Conservation (phyloP, 2,113 vertebrate genomes). For the Anolis carolinensis region DNA sequence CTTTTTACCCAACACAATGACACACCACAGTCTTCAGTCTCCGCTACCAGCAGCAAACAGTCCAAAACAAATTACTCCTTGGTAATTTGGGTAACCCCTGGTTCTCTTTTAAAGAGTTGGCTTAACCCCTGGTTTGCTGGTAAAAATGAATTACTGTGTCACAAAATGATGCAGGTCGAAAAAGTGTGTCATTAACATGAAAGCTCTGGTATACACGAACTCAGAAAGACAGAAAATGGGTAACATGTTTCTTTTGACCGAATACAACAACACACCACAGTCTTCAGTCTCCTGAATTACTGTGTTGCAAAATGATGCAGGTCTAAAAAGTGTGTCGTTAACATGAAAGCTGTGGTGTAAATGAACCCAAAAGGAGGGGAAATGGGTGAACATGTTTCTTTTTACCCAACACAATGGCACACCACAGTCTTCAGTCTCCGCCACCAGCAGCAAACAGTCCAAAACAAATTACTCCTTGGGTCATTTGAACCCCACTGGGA, state of each 20-base stretch:
- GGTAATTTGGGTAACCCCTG: no score
- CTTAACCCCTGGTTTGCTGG: no score
- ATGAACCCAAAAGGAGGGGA: neutral
- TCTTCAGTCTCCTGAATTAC: neutral
- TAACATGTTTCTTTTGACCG: neutral
- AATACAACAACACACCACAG: neutral
- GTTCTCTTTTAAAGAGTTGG: no score
- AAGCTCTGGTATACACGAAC: neutral
- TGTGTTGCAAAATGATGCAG: no score
- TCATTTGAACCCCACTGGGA: neutral
- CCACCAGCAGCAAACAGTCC: neutral
- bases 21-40: neutral
- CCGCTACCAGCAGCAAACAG: neutral
- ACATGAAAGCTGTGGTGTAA: neutral
- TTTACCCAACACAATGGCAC: neutral
- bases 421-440: neutral
- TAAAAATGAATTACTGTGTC: no score
- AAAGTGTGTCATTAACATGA: no score
- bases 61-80: neutral
- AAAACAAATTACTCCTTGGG: no score
- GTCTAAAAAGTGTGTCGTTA: neutral
- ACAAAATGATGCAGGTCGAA: no score
- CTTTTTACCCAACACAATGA: neutral
- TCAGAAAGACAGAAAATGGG: neutral
- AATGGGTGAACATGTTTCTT: neutral